Percentiles rank a stretch among this genome's conserved stretches.
Conservation (phyloP, 2,888 invertebrate genomes). For the Ditula angustiorana region DNA sequence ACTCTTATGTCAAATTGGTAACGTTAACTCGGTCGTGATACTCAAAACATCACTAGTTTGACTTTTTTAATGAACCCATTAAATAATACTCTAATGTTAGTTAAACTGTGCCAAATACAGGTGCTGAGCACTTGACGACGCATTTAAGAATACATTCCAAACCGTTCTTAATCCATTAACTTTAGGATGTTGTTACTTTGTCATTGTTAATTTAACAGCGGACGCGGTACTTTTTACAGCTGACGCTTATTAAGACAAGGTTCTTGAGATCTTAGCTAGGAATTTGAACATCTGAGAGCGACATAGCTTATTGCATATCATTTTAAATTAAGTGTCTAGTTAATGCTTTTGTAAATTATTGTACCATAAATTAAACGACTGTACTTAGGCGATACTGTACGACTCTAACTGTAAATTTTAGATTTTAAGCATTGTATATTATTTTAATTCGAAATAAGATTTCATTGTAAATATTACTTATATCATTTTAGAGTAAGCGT, state of each 20-base stretch:
- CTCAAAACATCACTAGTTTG: conserved; percentile 26
- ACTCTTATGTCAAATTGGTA: conserved; percentile 30
- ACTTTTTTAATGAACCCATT: conserved; percentile 20
- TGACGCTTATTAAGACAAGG: conserved; percentile 22
- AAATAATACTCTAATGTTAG: conserved; percentile 33
- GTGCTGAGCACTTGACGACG: conserved; percentile 41
- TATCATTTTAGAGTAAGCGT: conserved; percentile 46
- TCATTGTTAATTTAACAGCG: conserved; percentile 16
- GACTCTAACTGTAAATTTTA: conserved; percentile 61
- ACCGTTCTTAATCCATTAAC: conserved; percentile 19
- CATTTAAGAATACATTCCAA: conserved; percentile 37
- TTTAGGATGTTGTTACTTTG: conserved; percentile 22
- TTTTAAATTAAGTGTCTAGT: conserved; percentile 61
- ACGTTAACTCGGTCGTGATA: conserved; percentile 26
- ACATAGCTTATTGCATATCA: conserved; percentile 83
- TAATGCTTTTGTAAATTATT: conserved; percentile 83
- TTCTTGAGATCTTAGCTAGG: conserved; percentile 46
- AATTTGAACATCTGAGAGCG: conserved; percentile 53
- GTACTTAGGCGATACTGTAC: conserved; percentile 71
- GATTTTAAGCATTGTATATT: conserved; percentile 70
- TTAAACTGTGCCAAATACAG: conserved; percentile 43
- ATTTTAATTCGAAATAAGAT: conserved; percentile 72
- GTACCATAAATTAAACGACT: conserved; percentile 79
- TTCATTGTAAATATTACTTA: conserved; percentile 73
- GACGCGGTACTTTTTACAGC: conserved; percentile 10